These are phyloP conservation scores for Netelia fuscicornis DNA, from an alignment of 2,888 invertebrate genomes.

Conservation along the genomic window DNA sequence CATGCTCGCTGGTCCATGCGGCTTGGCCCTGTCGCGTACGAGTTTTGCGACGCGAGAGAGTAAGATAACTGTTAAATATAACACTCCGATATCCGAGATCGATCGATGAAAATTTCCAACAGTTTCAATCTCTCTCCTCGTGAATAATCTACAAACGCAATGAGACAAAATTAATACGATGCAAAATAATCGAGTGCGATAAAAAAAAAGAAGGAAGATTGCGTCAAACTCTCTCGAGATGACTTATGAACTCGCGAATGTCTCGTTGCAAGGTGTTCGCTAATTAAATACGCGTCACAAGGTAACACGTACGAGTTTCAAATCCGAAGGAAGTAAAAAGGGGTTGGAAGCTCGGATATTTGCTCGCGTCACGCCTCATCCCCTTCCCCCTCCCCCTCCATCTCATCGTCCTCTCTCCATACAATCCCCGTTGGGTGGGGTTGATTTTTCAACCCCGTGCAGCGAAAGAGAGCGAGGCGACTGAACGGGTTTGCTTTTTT, in stretches of 20 bases:
- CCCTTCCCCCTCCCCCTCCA: slow-evolving; percentile 17
- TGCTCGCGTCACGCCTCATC: slow-evolving; percentile 38
- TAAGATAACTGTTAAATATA: not conserved
- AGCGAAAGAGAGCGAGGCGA: slow-evolving; percentile 18
- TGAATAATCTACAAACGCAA: not conserved
- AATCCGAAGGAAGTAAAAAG: not conserved
- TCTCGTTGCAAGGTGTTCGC: slow-evolving; percentile 37
- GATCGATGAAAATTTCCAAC: not conserved
- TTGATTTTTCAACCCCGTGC: slow-evolving; percentile 26
- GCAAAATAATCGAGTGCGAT: slow-evolving; percentile 8
- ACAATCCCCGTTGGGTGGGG: slow-evolving; percentile 1
- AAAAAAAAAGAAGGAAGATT: not conserved
- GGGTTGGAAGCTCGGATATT: slow-evolving; percentile 42
- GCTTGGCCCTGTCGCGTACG: slow-evolving; percentile 5
- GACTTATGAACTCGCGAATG: slow-evolving; percentile 26
- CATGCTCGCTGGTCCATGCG: slow-evolving; percentile 54
- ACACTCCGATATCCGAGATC: not conserved
- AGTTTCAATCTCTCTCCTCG: not conserved
- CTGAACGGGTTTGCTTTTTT: slow-evolving; percentile 76
- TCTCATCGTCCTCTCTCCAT: not conserved
- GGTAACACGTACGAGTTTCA: slow-evolving; percentile 53
- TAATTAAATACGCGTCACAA: slow-evolving; percentile 65
- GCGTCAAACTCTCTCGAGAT: not conserved
- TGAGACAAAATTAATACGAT: not conserved
- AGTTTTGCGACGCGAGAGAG: not conserved